Evolutionary conservation across 2,888 invertebrate genomes (phyloP).

Genomic region (Oxyteleia sp.): DNA sequence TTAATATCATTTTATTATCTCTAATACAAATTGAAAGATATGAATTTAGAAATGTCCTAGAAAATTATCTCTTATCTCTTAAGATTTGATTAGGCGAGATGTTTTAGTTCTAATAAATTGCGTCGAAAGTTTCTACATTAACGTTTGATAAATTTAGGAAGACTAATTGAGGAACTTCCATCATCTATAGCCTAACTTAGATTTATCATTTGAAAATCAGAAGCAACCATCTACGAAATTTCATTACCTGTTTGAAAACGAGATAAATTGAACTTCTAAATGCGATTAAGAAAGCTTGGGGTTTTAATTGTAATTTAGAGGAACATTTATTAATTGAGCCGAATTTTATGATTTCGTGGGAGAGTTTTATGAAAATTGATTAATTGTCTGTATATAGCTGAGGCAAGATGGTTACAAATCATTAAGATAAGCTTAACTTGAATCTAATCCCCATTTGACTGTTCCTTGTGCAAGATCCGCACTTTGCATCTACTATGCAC

Average conservation of each 20-base stretch:
- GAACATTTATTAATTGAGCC: too few species aligned
- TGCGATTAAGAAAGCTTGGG: too few species aligned
- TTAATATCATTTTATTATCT: too few species aligned
- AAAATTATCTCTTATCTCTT: background rate
- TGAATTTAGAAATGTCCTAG: background rate
- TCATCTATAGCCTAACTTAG: background rate
- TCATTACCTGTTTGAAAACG: too few species aligned
- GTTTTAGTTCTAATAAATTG: background rate
- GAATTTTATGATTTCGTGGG: background rate
- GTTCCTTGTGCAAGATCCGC: background rate
- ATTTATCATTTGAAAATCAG: background rate
- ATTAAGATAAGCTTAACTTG: background rate
- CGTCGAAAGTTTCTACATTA: background rate
- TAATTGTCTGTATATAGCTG: background rate
- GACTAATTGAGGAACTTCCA: background rate
- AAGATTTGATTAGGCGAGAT: background rate
- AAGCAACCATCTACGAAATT: background rate
- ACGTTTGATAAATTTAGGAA: background rate
- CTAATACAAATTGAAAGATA: background rate
- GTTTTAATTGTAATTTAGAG: too few species aligned
- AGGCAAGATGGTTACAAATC: background rate
- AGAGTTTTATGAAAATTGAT: background rate
- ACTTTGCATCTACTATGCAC: background rate
- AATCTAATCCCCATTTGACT: background rate
- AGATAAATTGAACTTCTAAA: too few species aligned